These are phyloP conservation scores for Myotis planiceps DNA, from an alignment of 2,797 vertebrate species.

Conservation along the genomic window DNA sequence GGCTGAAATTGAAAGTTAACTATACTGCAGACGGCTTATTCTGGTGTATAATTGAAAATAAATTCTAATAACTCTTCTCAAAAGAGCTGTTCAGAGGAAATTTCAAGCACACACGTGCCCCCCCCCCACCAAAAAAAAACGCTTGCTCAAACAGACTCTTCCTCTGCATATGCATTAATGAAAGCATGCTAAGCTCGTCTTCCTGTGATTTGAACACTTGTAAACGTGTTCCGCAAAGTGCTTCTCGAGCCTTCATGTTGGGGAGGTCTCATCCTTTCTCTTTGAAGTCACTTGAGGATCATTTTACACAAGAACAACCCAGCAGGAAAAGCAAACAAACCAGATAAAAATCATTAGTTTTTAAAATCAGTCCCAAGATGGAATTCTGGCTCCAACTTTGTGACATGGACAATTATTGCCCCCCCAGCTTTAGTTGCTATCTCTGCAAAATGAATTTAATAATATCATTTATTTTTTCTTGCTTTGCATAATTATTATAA, in stretches of 20 bases:
- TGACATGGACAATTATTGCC: neutral
- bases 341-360: neutral
- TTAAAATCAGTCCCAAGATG: neutral
- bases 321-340: neutral
- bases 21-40: constrained; percentile 90
- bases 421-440: neutral
- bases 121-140: neutral
- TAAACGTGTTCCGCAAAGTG: neutral
- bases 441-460: neutral
- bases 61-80: constrained; percentile 89
- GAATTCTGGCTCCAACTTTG: neutral
- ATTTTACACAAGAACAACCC: neutral
- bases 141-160: constrained; percentile 51
- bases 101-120: constrained; percentile 66
- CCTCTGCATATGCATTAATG: constrained; percentile 52
- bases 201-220: constrained; percentile 26
- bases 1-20: constrained; percentile 91
- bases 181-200: constrained; percentile 38
- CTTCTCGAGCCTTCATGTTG: neutral
- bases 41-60: constrained; percentile 92
- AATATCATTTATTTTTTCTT: neutral
- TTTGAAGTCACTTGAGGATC: constrained; percentile 27
- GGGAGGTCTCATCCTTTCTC: neutral
- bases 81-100: constrained; percentile 86
- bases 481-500: neutral